Conservation (phyloP, 2,113 vertebrate species). For the Otus sunia region DNA sequence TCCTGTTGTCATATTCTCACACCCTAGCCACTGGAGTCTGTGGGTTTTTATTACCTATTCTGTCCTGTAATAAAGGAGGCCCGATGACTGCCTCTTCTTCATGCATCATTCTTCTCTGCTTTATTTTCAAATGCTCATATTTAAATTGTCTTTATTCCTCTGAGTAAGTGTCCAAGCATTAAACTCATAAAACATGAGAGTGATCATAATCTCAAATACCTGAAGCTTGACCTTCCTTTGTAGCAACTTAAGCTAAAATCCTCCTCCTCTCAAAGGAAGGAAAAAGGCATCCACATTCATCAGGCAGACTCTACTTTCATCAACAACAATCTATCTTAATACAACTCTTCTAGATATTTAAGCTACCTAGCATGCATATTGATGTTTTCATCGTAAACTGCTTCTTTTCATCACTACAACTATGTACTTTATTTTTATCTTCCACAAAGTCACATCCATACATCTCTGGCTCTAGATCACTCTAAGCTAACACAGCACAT, state of each 20-base stretch:
- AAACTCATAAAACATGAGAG: neutral
- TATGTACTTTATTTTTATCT: neutral
- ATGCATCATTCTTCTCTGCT: neutral
- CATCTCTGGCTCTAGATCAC: neutral
- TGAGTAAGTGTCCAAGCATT: neutral
- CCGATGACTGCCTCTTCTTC: neutral
- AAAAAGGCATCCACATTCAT: neutral
- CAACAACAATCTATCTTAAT: neutral
- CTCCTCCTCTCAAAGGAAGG: neutral
- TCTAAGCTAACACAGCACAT: neutral
- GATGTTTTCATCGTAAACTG: neutral
- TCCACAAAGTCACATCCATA: neutral
- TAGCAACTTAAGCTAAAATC: neutral
- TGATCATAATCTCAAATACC: neutral
- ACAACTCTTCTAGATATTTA: neutral
- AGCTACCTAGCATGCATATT: neutral
- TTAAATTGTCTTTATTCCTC: neutral
- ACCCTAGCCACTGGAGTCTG: neutral
- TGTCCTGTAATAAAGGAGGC: neutral
- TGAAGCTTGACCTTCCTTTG: neutral
- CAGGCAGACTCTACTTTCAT: neutral
- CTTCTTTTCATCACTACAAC: neutral
- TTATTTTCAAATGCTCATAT: neutral
- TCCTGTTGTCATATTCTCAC: neutral
- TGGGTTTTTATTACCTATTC: neutral